phyloP scores from a whole-genome alignment of 2,888 invertebrate species.

The Tribolium freemani region DNA sequence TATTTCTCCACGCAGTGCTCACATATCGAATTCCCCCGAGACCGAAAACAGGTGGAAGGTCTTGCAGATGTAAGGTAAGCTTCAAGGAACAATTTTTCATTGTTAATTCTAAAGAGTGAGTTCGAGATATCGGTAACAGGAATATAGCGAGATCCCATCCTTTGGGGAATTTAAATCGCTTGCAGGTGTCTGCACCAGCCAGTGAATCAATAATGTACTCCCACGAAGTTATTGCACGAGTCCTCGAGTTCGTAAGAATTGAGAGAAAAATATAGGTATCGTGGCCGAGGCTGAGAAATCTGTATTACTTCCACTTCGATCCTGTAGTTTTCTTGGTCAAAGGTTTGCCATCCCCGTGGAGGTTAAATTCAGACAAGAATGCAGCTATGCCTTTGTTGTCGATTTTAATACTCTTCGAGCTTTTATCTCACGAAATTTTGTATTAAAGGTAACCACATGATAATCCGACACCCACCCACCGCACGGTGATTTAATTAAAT shows the following conservation, averaged over 20 bases:
- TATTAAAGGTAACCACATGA: constrained; percentile 17
- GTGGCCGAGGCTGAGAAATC: constrained; percentile 9
- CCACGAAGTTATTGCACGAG: constrained; percentile 30
- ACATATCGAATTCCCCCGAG: constrained; percentile 15
- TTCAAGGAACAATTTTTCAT: constrained; percentile 39
- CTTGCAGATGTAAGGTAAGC: constrained; percentile 28
- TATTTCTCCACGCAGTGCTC: constrained; percentile 29
- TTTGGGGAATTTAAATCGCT: constrained; percentile 39
- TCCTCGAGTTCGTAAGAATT: constrained; percentile 26
- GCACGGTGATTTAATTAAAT: constrained; percentile 33
- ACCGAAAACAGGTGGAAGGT: constrained; percentile 35
- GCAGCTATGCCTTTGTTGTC: constrained; percentile 37
- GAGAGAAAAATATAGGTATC: constrained; percentile 30
- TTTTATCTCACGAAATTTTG: constrained; percentile 29
- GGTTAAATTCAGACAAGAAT: constrained; percentile 35
- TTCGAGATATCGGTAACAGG: constrained; percentile 37
- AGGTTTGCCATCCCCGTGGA: constrained; percentile 1
- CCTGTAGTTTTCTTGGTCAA: constrained; percentile 33
- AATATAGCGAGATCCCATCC: constrained; percentile 34
- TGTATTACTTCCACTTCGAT: constrained; percentile 27
- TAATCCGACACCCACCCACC: constrained; percentile 14
- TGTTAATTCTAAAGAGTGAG: constrained; percentile 40
- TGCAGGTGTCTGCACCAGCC: constrained; percentile 34
- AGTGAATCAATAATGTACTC: constrained; percentile 42
- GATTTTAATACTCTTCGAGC: constrained; percentile 32